phyloP scores from a whole-genome alignment of 2,888 invertebrate genomes.

The Litoditis marina region DNA sequence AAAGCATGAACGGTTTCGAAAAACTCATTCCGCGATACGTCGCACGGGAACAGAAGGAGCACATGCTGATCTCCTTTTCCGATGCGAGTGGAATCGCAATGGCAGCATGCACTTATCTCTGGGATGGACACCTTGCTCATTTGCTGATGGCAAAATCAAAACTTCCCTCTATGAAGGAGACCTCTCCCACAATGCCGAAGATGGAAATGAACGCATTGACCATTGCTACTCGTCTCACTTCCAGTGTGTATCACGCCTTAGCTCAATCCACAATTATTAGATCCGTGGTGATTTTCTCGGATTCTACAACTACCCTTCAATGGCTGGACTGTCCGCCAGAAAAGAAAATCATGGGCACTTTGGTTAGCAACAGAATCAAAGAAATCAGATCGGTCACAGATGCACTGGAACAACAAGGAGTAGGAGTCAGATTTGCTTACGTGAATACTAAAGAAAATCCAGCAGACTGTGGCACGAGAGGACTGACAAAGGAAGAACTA shows the following conservation, averaged over 20 bases:
- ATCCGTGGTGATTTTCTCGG: slow-evolving; percentile 12
- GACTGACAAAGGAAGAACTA: too few relatives aligned
- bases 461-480: slow-evolving; percentile 51
- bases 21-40: background rate
- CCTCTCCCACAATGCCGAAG: slow-evolving; percentile 21
- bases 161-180: background rate
- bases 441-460: slow-evolving; percentile 47
- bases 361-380: slow-evolving; percentile 31
- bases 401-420: background rate
- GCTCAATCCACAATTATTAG: background rate
- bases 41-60: too few relatives aligned
- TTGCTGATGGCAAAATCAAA: slow-evolving; percentile 17
- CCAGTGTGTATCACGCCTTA: background rate
- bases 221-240: slow-evolving; percentile 6
- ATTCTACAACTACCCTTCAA: slow-evolving; percentile 15
- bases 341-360: background rate
- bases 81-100: slow-evolving; percentile 14
- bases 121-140: background rate
- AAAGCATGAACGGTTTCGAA: background rate
- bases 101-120: slow-evolving; percentile 12
- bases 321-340: slow-evolving; percentile 11
- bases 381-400: slow-evolving; percentile 12
- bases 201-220: slow-evolving; percentile 21
- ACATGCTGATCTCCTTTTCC: slow-evolving; percentile 10
- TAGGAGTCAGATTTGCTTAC: slow-evolving; percentile 34